These are phyloP conservation scores for Sebastes dallii DNA, from an alignment of 2,797 vertebrate species.

Conservation along the genomic window DNA sequence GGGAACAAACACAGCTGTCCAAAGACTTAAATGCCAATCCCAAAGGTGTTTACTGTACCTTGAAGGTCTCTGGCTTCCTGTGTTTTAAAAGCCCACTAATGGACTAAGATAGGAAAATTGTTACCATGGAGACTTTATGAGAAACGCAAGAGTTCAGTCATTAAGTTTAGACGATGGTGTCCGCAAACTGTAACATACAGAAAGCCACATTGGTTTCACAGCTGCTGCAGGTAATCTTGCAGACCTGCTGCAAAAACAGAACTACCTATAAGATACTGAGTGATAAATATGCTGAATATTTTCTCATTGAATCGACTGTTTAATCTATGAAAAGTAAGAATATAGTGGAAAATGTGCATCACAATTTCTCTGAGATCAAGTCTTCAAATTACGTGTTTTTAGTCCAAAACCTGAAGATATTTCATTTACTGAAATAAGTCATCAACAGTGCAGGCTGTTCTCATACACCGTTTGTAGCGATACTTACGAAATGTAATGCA, in stretches of 20 bases:
- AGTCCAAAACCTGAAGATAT: too few relatives aligned
- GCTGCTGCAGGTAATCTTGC: background rate
- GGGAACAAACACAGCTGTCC: constrained; percentile 41
- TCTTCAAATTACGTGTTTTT: too few relatives aligned
- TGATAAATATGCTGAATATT: background rate
- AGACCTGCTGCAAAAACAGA: background rate
- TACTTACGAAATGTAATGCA: too few relatives aligned
- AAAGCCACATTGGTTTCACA: constrained; percentile 21
- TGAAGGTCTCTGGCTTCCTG: constrained; percentile 45
- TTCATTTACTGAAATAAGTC: too few relatives aligned
- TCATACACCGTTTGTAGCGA: too few relatives aligned
- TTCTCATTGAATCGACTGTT: background rate
- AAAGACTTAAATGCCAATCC: constrained; percentile 27
- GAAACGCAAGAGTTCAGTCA: constrained; percentile 30
- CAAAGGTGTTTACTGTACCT: constrained; percentile 41
- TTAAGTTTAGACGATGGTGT: background rate
- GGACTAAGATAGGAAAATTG: constrained; percentile 37
- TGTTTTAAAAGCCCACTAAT: constrained; percentile 52
- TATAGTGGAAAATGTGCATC: too few relatives aligned
- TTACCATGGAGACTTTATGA: constrained; percentile 56
- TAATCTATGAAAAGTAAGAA: too few relatives aligned
- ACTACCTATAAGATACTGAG: background rate
- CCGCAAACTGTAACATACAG: constrained; percentile 8
- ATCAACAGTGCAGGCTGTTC: too few relatives aligned
- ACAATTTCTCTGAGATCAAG: too few relatives aligned